phyloP scores from a whole-genome alignment of 2,113 vertebrate genomes.

The Lepisosteus osseus region DNA sequence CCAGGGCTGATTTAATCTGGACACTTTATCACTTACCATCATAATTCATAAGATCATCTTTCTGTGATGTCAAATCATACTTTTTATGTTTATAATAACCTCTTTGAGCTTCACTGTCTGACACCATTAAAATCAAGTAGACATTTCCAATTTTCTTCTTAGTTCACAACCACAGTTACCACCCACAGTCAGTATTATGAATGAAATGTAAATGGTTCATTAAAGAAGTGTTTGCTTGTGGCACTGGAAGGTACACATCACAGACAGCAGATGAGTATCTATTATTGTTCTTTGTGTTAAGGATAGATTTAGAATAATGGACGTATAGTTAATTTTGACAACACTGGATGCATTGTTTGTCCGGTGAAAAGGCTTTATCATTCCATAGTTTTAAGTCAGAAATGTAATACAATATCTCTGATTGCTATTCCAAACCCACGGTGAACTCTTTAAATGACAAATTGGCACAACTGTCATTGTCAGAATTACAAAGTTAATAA shows the following conservation, averaged over 20 bases:
- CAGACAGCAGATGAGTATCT: not conserved
- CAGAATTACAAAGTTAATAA: not conserved
- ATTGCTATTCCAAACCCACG: not conserved
- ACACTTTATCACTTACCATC: too few relatives aligned
- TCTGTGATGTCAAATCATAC: not conserved
- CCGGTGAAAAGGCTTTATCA: not conserved
- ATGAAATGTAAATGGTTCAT: not conserved
- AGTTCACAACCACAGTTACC: not conserved
- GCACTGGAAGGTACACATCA: not conserved
- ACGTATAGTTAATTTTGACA: not conserved
- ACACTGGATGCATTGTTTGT: constrained; percentile 2
- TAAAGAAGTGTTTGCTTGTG: not conserved
- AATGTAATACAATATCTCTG: not conserved
- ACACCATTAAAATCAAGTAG: not conserved
- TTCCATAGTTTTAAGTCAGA: not conserved
- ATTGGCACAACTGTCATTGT: not conserved
- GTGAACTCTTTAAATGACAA: not conserved
- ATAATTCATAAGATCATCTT: not conserved
- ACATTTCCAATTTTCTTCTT: not conserved
- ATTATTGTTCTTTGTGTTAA: not conserved
- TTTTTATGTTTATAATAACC: not conserved
- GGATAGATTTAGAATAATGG: not conserved
- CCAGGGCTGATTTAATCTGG: too few relatives aligned
- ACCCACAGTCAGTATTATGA: not conserved
- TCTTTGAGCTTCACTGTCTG: not conserved